Evolutionary conservation across 1,140 invertebrate genomes (phyloP), one percentile per base, ranked within the genome.

Genomic region (Cataglyphis hispanica): DNA sequence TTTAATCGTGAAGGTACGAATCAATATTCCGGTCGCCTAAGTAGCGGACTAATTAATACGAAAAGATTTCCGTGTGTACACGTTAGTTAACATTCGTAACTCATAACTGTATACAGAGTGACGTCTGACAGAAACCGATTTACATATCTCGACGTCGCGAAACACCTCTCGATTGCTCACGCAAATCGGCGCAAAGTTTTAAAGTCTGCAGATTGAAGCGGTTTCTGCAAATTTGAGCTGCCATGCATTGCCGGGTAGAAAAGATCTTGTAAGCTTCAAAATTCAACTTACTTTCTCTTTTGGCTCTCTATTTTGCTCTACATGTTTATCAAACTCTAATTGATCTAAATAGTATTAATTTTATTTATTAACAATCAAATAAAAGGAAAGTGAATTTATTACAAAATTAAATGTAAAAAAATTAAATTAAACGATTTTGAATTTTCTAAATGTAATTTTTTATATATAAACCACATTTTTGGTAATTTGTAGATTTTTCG

Each of bases 401-500:
- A 16, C 22, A 6, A 40, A 2, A 25, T 58, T 1, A 75, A 60
- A 40, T 34, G n/a, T n/a, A n/a, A n/a, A n/a, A n/a, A n/a, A n/a
- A n/a, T n/a, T n/a, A n/a, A n/a, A n/a, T n/a, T n/a, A n/a, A n/a
- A n/a, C 8, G 0, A 13, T 11, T 43, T 60, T 2, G 6, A 63
- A 63, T 77, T 77, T 31, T 43, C 4, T 43, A 13, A 27, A 10
- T 76, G 2, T 76, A 40, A 76, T 27, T 1, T n/a, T n/a, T n/a
- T n/a, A n/a, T n/a, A n/a, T n/a, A n/a, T 8, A 16, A 56, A 2
- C 16, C 0, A 2, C 46, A 31, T 77, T 50, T 78, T 22, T 34
- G 40, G 10, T 63, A n/a, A 58, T 83, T 83, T 76, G 16, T 58
- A 89, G 88, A 50, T 46, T 86, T 63, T 72, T 86, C 13, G 6